phyloP scores from a whole-genome alignment of 30 jellyfish, hydroid and myxozoan species.

The Pelagia noctiluca region DNA sequence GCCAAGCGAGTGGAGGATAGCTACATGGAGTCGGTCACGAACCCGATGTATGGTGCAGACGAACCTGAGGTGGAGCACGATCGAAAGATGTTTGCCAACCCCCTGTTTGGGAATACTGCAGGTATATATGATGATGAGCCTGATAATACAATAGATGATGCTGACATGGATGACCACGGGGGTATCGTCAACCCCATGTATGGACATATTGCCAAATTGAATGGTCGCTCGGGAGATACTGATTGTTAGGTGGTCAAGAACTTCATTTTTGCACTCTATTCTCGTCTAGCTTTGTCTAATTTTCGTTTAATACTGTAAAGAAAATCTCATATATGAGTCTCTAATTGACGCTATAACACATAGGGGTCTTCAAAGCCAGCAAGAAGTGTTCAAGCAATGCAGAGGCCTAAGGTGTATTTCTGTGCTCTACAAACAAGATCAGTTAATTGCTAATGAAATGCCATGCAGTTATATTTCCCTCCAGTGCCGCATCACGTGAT shows the following conservation, averaged over 20 bases:
- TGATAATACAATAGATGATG: not conserved
- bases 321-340: too few species aligned
- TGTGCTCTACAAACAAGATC: too few species aligned
- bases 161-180: not conserved
- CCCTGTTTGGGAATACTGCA: conserved; percentile 49
- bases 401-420: too few species aligned
- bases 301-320: too few species aligned
- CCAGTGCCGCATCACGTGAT: too few species aligned
- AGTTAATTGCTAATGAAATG: too few species aligned
- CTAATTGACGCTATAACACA: too few species aligned
- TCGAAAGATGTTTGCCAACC: conserved; percentile 48
- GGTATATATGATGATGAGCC: not conserved
- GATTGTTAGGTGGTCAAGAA: not conserved
- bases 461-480: too few species aligned
- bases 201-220: not conserved
- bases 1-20: not conserved
- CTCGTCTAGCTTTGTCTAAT: too few species aligned
- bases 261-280: not conserved
- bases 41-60: conserved; percentile 70
- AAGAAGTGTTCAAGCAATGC: too few species aligned
- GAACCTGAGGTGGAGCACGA: conserved; percentile 52
- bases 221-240: not conserved
- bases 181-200: conserved; percentile 6
- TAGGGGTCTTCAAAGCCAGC: too few species aligned
- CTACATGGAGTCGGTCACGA: conserved; percentile 16